Evolutionary conservation across 2,888 invertebrate genomes (phyloP).

Genomic region (Acanthosepion esculentum): DNA sequence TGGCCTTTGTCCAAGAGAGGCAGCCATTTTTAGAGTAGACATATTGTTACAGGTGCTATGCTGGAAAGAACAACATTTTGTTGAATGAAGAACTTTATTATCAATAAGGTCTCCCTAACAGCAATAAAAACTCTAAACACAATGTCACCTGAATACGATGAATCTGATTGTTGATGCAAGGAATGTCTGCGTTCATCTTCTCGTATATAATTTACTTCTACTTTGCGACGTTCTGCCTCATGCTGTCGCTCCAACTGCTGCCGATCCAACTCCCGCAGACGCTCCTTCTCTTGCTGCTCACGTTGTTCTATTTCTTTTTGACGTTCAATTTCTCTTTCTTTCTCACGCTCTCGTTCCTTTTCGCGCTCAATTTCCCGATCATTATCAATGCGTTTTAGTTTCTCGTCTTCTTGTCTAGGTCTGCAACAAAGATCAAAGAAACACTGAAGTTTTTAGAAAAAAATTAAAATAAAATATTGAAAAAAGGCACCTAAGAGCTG

Average conservation of each 20-base stretch:
- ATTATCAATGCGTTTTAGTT: conserved; percentile 52
- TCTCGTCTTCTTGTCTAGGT: conserved; percentile 65
- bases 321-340: conserved; percentile 68
- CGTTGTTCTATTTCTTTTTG: conserved; percentile 80
- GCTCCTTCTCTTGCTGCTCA: conserved; percentile 76
- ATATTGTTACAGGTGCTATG: too few relatives aligned
- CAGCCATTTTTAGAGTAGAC: too few relatives aligned
- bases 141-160: conserved; percentile 39
- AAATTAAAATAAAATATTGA: neutral
- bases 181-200: conserved; percentile 50
- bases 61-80: too few relatives aligned
- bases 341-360: conserved; percentile 56
- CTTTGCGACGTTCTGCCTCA: conserved; percentile 54
- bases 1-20: too few relatives aligned
- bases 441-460: neutral
- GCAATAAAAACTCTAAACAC: neutral
- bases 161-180: conserved; percentile 43
- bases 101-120: neutral
- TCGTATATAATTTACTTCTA: conserved; percentile 49
- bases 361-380: conserved; percentile 76
- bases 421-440: conserved; percentile 52
- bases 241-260: conserved; percentile 72
- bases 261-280: conserved; percentile 75
- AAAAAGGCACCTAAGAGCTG: too few relatives aligned
- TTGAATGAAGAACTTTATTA: too few relatives aligned